phyloP scores from a whole-genome alignment of 2,797 vertebrate species.

The Melanogrammus aeglefinus region DNA sequence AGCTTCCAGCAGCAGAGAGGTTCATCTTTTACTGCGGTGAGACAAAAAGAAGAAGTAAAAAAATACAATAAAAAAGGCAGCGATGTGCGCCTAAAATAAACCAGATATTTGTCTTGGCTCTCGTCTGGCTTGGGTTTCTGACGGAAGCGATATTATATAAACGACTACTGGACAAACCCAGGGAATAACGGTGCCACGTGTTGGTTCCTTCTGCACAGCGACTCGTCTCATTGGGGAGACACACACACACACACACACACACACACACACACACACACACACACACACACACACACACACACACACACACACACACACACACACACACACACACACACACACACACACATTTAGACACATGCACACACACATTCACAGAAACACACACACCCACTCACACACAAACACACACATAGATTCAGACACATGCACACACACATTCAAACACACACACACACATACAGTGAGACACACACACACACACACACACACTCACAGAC shows the following conservation, averaged over 20 bases:
- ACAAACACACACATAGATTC: neutral
- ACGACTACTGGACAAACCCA: slow-evolving; percentile 74
- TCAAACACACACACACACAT: neutral
- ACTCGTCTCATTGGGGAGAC: slow-evolving; percentile 34
- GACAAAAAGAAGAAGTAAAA: slow-evolving; percentile 11
- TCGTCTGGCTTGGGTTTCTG: slow-evolving; percentile 61
- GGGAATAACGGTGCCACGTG: slow-evolving; percentile 71
- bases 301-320: neutral
- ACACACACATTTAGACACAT: slow-evolving; percentile 7
- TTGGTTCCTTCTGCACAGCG: slow-evolving; percentile 59
- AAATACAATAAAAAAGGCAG: slow-evolving; percentile 15
- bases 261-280: slow-evolving; percentile 36
- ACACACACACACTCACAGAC: slow-evolving; percentile 4
- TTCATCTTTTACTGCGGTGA: slow-evolving; percentile 54
- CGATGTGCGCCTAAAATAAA: slow-evolving; percentile 71
- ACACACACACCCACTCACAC: slow-evolving; percentile 2
- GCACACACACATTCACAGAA: slow-evolving; percentile 13
- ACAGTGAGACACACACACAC: slow-evolving; percentile 24
- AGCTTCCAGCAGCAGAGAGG: slow-evolving; percentile 54
- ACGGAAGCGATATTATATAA: slow-evolving; percentile 74
- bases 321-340: slow-evolving; percentile 28
- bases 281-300: neutral
- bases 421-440: no score
- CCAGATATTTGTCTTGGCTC: slow-evolving; percentile 80
- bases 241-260: slow-evolving; percentile 25